Conservation (phyloP, 1,140 invertebrate genomes). For the Carcinoscorpius rotundicauda region DNA sequence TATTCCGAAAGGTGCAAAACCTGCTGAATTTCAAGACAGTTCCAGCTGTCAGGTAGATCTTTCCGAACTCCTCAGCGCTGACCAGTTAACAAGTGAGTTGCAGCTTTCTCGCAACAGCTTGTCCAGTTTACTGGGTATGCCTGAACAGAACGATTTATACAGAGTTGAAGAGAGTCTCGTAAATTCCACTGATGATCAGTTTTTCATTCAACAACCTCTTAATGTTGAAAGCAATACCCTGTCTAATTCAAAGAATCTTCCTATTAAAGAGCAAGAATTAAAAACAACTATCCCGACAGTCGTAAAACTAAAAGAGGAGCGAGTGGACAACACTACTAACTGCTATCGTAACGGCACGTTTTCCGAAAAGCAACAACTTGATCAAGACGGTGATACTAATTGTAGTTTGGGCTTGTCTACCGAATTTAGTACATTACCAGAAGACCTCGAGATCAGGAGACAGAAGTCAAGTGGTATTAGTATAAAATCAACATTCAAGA, state of each 20-base stretch:
- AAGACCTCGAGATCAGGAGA: background rate
- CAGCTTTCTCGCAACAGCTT: conserved; percentile 1
- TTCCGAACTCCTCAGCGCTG: conserved; percentile 18
- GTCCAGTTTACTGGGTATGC: too few species aligned
- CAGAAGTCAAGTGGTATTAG: background rate
- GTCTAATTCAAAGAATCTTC: too few species aligned
- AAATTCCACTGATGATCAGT: too few species aligned
- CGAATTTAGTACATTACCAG: conserved; percentile 4
- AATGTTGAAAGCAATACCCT: too few species aligned
- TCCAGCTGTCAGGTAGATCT: conserved; percentile 5
- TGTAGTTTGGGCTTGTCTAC: background rate
- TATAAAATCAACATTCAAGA: background rate
- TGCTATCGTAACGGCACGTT: conserved; percentile 10
- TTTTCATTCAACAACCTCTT: too few species aligned
- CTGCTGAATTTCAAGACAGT: background rate
- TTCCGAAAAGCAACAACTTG: background rate
- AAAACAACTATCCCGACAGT: too few species aligned
- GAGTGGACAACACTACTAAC: conserved; percentile 16
- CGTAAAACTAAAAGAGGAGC: conserved; percentile 7
- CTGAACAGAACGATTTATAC: too few species aligned
- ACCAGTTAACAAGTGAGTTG: conserved; percentile 17
- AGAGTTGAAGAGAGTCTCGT: too few species aligned
- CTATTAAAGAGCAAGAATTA: too few species aligned
- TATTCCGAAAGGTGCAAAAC: conserved; percentile 1
- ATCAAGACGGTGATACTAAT: conserved; percentile 4